Conservation (phyloP, 2,888 invertebrate species). For the Mythimna vitellina region DNA sequence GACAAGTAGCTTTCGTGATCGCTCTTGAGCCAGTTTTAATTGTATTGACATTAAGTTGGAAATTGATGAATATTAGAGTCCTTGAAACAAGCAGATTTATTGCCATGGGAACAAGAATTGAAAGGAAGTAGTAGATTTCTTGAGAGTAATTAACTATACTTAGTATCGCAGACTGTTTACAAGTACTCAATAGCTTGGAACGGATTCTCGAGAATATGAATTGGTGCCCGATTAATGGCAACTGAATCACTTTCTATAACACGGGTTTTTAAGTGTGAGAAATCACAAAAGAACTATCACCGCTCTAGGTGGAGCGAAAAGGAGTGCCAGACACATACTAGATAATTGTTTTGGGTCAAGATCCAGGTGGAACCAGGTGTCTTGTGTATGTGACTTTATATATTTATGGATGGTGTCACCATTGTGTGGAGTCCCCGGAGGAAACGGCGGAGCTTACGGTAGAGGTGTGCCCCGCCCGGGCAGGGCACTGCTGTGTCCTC, state of each 20-base stretch:
- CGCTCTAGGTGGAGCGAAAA: too few species aligned
- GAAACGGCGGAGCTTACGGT: too few species aligned
- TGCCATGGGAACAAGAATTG: conserved; percentile 31
- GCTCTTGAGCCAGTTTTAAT: conserved; percentile 72
- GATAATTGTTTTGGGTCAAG: too few species aligned
- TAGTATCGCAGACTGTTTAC: background rate
- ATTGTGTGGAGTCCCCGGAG: too few species aligned
- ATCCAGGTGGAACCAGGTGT: too few species aligned
- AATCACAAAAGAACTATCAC: background rate
- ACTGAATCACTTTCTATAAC: background rate
- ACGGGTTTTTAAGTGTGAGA: background rate
- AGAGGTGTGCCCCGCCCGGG: too few species aligned
- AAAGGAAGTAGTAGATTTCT: conserved; percentile 12
- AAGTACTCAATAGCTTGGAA: background rate
- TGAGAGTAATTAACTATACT: background rate
- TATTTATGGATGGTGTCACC: too few species aligned
- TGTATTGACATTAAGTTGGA: conserved; percentile 51
- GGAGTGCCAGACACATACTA: too few species aligned
- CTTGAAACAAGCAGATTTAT: conserved; percentile 37
- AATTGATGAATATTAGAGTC: conserved; percentile 28
- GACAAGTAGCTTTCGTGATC: conserved; percentile 72
- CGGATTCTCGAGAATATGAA: background rate
- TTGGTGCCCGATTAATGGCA: background rate
- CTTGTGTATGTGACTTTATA: too few species aligned
- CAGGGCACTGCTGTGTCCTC: too few species aligned